phyloP scores from a whole-genome alignment of 2,797 vertebrate species.

The Rhinophrynus dorsalis region DNA sequence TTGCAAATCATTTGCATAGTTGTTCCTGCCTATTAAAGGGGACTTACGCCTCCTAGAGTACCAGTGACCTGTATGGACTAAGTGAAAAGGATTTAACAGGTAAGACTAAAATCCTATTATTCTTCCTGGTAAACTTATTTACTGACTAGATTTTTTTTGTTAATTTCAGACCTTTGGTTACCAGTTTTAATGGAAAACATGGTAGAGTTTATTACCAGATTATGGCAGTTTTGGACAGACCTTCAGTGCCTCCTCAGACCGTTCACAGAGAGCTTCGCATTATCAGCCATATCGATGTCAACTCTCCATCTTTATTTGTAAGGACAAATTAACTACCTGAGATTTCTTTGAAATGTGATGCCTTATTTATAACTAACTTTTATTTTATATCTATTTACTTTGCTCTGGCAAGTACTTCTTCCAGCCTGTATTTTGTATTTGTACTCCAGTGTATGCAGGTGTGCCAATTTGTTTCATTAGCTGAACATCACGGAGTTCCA shows the following conservation, averaged over 20 bases:
- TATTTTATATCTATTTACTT: conserved; percentile 33
- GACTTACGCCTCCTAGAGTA: no score
- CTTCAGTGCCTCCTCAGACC: conserved; percentile 60
- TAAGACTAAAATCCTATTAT: no score
- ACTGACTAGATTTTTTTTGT: conserved; percentile 9
- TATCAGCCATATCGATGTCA: conserved; percentile 73
- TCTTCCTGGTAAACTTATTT: neutral
- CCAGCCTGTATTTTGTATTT: conserved; percentile 24
- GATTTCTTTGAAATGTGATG: neutral
- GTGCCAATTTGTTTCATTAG: conserved; percentile 52
- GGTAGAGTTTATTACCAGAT: conserved; percentile 75
- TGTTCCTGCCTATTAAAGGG: no score
- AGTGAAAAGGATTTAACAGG: no score
- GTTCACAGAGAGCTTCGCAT: conserved; percentile 73
- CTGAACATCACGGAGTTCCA: conserved; percentile 53
- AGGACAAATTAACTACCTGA: conserved; percentile 47
- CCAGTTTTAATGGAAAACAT: conserved; percentile 76
- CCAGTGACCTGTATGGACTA: no score
- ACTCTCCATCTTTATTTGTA: conserved; percentile 73
- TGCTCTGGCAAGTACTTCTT: conserved; percentile 20
- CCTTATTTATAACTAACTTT: neutral
- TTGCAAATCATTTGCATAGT: no score
- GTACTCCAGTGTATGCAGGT: conserved; percentile 37
- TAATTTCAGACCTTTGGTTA: conserved; percentile 71
- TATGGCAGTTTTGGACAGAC: conserved; percentile 69